Base-by-base conservation (phyloP, 1,140 invertebrate species). In the Galleria mellonella region DNA sequence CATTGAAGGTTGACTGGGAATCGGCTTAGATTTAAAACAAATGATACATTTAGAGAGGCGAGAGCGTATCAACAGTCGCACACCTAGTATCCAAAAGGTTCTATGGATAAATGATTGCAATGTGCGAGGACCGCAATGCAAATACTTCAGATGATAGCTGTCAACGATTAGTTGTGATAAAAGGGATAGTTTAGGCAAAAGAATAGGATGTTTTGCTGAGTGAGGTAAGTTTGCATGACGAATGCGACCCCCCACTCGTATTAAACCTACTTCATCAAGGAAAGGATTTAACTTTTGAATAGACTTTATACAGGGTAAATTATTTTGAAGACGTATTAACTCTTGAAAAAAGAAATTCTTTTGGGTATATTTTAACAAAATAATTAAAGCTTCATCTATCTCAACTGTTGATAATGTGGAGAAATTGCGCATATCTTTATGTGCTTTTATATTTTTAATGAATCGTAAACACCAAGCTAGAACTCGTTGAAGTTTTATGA, bases 201-300 rank as follows among this genome's bases (percentile, higher is more conserved):
- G 27, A 2, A 17, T 6, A n/a, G 36, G 36, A 23, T 38, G 36
- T 38, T 38, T 38, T 1, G 36, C 36, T 23, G 17, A 23, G 11
- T 23, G 27, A 38, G 15, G 36, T 9, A 38, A 23, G 1, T 38
- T 17, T 3, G 36, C 17, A n/a, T 38, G 14, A 1, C 6, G 7
- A 9, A 38, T 23, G 6, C 36, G 36, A 40, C 38, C 38, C 38
- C 38, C 38, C 23, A 29, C 27, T 11, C 38, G 29, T 9, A 40
- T n/a, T 10, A 40, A 40, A 5, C 12, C n/a, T 4, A 3, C 9
- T 0, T 9, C n/a, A 13, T 40, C 38, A 29, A 40, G 10, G 13
- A 29, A 40, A 11, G 38, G 38, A 7, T 23, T 6, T 13, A 40
- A 30, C 13, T 40, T 40, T 30, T 28, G 14, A 14, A 40, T 11